Evolutionary conservation across 1,140 invertebrate species (phyloP).

Genomic region (Gonioctena quinquepunctata): DNA sequence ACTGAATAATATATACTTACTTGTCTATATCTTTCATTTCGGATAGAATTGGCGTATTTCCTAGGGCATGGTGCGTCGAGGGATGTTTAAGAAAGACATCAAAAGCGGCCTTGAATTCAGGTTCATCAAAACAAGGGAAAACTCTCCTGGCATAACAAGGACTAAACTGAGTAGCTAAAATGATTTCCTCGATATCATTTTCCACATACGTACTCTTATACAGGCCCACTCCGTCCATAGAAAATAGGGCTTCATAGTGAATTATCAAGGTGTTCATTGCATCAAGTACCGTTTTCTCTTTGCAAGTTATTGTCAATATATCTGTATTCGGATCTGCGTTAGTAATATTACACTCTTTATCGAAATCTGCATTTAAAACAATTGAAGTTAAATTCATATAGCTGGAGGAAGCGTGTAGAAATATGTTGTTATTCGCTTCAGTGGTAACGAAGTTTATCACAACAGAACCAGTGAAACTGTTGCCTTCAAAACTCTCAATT

Average conservation of each 20-base stretch:
- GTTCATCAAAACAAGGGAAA: conserved; percentile 93
- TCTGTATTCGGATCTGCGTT: background rate
- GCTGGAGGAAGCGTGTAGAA: background rate
- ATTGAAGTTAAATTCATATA: background rate
- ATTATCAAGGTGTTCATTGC: background rate
- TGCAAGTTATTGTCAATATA: background rate
- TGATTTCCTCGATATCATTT: background rate
- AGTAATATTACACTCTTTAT: background rate
- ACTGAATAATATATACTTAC: too few species aligned
- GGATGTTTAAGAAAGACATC: background rate
- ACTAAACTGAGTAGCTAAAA: conserved; percentile 75
- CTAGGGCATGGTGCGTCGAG: background rate
- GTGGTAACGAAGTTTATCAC: background rate
- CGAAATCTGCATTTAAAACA: background rate
- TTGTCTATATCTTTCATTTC: background rate
- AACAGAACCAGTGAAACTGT: background rate
- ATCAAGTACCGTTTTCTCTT: background rate
- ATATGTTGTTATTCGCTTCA: background rate
- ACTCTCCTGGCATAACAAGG: conserved; percentile 80
- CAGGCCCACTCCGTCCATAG: background rate
- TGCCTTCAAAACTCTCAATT: background rate
- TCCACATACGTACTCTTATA: background rate
- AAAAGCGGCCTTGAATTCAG: conserved; percentile 73
- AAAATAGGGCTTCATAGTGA: background rate
- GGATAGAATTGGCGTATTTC: background rate